Evolutionary conservation across 2,797 vertebrate genomes (phyloP).

Genomic region (Fistularia tabacaria): DNA sequence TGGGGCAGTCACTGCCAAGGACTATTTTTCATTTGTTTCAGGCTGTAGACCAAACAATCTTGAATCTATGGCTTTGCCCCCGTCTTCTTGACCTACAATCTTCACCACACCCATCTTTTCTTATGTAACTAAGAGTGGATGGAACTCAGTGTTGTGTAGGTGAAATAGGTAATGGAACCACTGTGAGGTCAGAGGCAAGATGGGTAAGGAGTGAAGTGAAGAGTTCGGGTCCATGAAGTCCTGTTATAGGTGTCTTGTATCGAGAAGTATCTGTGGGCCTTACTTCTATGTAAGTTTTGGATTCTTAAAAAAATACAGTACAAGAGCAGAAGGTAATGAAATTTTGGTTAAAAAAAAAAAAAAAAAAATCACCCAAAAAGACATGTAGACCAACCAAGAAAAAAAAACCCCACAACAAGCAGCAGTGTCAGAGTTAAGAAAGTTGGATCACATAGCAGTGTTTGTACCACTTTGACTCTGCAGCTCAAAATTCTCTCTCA

Average conservation of each 20-base stretch:
- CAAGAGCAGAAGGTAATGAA: too few relatives aligned
- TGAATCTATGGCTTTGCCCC: constrained; percentile 25
- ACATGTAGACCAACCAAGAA: too few relatives aligned
- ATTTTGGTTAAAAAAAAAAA: neutral
- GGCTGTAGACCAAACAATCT: constrained; percentile 31
- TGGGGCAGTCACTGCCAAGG: constrained; percentile 24
- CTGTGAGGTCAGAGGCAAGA: constrained; percentile 57
- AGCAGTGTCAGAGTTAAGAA: constrained; percentile 9
- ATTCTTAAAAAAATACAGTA: too few relatives aligned
- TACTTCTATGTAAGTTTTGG: too few relatives aligned
- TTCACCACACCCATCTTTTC: constrained; percentile 37
- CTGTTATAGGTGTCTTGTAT: constrained; percentile 11
- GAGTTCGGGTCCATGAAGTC: neutral
- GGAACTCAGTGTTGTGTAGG: constrained; percentile 41
- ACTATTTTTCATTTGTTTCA: constrained; percentile 8
- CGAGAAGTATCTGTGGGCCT: constrained; percentile 2
- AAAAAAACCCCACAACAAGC: too few relatives aligned
- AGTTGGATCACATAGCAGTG: constrained; percentile 20
- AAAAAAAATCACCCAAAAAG: neutral
- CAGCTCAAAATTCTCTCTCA: constrained; percentile 28
- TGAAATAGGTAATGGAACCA: constrained; percentile 54
- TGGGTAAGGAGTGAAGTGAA: constrained; percentile 41
- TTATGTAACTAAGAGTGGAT: constrained; percentile 56
- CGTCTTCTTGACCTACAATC: constrained; percentile 24
- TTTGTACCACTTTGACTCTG: constrained; percentile 35